phyloP scores from a whole-genome alignment of 2,888 invertebrate genomes.

The Hydrotaea diabolus region DNA sequence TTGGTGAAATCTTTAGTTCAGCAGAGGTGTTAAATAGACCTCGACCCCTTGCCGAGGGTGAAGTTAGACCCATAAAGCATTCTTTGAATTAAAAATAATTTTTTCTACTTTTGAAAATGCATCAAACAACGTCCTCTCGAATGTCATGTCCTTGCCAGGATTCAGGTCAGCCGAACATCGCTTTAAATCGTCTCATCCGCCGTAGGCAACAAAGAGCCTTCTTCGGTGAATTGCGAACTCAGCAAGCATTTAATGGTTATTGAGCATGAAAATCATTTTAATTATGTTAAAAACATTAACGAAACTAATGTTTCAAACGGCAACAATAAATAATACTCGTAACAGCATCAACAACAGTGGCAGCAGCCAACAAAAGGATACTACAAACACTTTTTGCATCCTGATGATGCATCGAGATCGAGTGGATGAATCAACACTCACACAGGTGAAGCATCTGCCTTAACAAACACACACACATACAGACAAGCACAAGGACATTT shows the following conservation, averaged over 20 bases:
- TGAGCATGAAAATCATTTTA: constrained; percentile 36
- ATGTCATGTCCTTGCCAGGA: too few relatives aligned
- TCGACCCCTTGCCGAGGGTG: too few relatives aligned
- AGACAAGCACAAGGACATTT: neutral
- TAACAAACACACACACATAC: neutral
- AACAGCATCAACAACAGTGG: constrained; percentile 2
- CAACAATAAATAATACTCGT: constrained; percentile 5
- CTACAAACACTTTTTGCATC: neutral
- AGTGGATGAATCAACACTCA: neutral
- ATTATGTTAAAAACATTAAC: constrained; percentile 59
- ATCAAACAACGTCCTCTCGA: too few relatives aligned
- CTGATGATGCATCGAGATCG: constrained; percentile 4
- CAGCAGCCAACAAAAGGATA: neutral
- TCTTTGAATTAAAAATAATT: too few relatives aligned
- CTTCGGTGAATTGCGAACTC: too few relatives aligned
- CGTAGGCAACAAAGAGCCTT: too few relatives aligned
- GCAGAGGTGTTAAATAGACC: too few relatives aligned
- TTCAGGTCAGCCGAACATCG: too few relatives aligned
- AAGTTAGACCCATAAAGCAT: too few relatives aligned
- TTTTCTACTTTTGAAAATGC: too few relatives aligned
- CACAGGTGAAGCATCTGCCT: neutral
- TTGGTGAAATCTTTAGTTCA: too few relatives aligned
- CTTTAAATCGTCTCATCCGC: too few relatives aligned
- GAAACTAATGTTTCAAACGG: constrained; percentile 50
- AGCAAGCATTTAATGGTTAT: neutral